Conservation (phyloP, 2,113 vertebrate genomes). For the Coturnix japonica region DNA sequence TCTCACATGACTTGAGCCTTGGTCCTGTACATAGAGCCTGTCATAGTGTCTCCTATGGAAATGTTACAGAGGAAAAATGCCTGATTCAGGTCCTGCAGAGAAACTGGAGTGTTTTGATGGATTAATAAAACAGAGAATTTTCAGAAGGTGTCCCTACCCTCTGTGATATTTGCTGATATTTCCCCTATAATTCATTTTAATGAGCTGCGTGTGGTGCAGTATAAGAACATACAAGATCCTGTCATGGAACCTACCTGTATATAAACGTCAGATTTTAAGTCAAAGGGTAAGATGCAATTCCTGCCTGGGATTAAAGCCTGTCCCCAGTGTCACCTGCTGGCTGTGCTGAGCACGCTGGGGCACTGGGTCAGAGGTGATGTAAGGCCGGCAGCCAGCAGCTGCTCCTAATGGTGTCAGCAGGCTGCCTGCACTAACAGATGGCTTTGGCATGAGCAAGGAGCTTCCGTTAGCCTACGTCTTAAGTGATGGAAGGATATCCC, state of each 20-base stretch:
- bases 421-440: neutral
- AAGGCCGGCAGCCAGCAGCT: neutral
- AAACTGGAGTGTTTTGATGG: slow-evolving; percentile 22
- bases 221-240: fast-evolving
- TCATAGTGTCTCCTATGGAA: neutral
- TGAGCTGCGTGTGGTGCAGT: neutral
- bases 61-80: neutral
- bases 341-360: neutral
- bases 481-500: neutral
- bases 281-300: fast-evolving
- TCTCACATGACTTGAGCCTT: neutral
- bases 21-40: neutral
- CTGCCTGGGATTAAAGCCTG: fast-evolving
- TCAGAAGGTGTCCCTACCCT: slow-evolving; percentile 18
- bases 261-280: neutral
- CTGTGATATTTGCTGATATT: neutral
- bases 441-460: neutral
- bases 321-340: fast-evolving
- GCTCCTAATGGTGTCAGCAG: neutral
- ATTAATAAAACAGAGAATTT: slow-evolving; percentile 55
- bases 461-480: neutral
- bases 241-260: neutral
- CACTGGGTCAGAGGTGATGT: neutral
- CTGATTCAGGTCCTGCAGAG: neutral
- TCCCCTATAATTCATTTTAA: neutral